phyloP scores from a whole-genome alignment of 2,888 invertebrate genomes.

The Tipula helvola region DNA sequence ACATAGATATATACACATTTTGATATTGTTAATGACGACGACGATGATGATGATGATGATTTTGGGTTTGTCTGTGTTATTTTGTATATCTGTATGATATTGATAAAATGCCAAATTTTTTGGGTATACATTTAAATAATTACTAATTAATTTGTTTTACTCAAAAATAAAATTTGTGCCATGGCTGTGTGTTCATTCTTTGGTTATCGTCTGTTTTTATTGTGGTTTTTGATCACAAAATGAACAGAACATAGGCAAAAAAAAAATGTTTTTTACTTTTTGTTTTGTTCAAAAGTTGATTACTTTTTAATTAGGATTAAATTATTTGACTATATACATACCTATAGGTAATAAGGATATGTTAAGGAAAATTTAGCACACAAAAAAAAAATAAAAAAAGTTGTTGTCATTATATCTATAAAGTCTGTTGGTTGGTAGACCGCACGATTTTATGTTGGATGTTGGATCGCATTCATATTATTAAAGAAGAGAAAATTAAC shows the following conservation, averaged over 20 bases:
- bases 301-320: background rate
- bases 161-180: background rate
- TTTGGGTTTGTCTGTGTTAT: background rate
- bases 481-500: no score
- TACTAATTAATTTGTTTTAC: background rate
- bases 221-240: background rate
- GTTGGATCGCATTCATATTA: no score
- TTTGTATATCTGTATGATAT: background rate
- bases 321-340: background rate
- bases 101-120: background rate
- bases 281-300: background rate
- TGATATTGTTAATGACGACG: background rate
- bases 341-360: background rate
- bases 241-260: background rate
- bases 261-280: background rate
- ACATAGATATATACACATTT: background rate
- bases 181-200: background rate
- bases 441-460: no score
- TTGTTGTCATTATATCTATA: no score
- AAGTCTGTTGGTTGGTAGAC: no score
- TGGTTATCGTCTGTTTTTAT: background rate
- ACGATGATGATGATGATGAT: background rate
- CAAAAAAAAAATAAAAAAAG: no score
- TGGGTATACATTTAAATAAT: background rate
- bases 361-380: no score